These are phyloP conservation scores for Cataglyphis cursor DNA, from an alignment of 2,888 invertebrate species.

Conservation along the genomic window DNA sequence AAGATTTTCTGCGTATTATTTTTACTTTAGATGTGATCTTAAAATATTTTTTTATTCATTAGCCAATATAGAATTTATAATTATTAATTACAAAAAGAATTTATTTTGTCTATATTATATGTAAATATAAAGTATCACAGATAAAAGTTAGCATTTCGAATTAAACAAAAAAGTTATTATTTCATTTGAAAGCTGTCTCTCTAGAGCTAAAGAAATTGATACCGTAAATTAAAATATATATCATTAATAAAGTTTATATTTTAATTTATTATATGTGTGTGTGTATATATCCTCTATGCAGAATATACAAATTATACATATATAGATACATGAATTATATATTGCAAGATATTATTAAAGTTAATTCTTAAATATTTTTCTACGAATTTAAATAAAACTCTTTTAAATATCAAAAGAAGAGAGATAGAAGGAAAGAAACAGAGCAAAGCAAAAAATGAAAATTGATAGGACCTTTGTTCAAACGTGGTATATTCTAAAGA, in stretches of 20 bases:
- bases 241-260: conserved; percentile 13
- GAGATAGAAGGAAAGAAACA: neutral
- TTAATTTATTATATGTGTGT: neutral
- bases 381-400: neutral
- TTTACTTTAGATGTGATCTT: conserved; percentile 3
- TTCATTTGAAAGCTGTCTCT: neutral
- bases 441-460: neutral
- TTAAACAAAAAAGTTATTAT: neutral
- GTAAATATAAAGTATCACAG: neutral
- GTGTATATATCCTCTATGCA: neutral
- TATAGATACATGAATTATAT: neutral
- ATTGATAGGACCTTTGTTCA: neutral
- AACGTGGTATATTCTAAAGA: neutral
- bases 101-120: neutral
- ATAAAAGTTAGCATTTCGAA: neutral
- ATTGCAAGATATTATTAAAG: neutral
- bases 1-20: neutral
- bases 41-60: neutral
- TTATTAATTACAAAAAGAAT: neutral
- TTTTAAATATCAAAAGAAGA: neutral
- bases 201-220: neutral
- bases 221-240: neutral
- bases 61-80: neutral
- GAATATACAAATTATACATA: neutral
- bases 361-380: neutral